Base-by-base conservation (phyloP, 2,797 vertebrate species). In the Nannoperca australis region DNA sequence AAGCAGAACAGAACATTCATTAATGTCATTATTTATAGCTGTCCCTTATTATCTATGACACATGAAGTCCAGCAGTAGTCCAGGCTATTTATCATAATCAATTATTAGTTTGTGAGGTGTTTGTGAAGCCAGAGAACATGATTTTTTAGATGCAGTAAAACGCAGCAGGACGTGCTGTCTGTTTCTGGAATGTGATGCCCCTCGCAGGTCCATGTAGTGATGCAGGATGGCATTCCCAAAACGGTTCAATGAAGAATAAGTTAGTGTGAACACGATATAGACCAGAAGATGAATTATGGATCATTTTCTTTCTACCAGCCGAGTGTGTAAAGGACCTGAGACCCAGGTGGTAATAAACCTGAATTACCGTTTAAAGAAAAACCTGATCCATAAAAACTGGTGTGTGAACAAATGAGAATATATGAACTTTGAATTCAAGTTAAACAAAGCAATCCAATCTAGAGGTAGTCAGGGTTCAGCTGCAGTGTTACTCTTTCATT, bases 341-440 rank as follows among this genome's bases (percentile, higher is more conserved):
- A 55, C 30, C 13, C n/a, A 34, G n/a, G 17, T 8, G 27, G 14
- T 13, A 42, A 30, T 5, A 32, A n/a, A 15, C 18, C 27, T 15
- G 27, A 45, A 34, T 14, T 22, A 45, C 36, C 1, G 7, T 38
- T 30, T 17, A 3, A 47, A 4, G 7, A 44, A 13, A 44, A 69
- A 32, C 3, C 17, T 34, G 1, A 27, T 36, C 11, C 2, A 14
- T 73, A n/a, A 20, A 44, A 54, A 20, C 14, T 24, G 20, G 4
- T 14, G 0, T 55, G n/a, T 34, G n/a, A 3, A 45, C 27, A 55
- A 17, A 49, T 56, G 1, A 12, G 3, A 72, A 66, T 2, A 9
- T 22, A 10, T 5, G 7, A 60, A 51, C 9, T 63, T 70, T 63
- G 3, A 27, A n/a, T 67, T 44, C 11, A 49, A 77, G 62, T 69